phyloP scores from a whole-genome alignment of 2,888 invertebrate genomes.

The Dryobotodes eremita region DNA sequence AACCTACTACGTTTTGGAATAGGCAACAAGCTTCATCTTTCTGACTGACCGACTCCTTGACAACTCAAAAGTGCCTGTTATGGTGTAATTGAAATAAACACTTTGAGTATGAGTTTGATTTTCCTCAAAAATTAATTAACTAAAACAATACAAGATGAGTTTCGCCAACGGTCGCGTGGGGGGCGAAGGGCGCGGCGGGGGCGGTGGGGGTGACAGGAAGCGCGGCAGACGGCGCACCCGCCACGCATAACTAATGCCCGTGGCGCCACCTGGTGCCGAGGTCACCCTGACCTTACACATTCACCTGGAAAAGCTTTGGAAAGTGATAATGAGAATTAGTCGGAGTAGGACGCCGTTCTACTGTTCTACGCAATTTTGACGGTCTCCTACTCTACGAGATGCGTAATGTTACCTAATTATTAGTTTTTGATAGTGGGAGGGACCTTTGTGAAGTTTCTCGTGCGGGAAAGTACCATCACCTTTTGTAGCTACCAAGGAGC shows the following conservation, averaged over 20 bases:
- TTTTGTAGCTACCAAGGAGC: neutral
- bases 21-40: neutral
- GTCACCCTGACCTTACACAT: constrained; percentile 68
- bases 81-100: neutral
- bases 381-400: constrained; percentile 11
- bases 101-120: neutral
- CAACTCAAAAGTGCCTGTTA: neutral
- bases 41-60: neutral
- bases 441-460: neutral
- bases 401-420: neutral
- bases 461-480: neutral
- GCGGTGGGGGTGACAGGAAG: constrained; percentile 76
- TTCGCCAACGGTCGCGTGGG: constrained; percentile 54
- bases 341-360: neutral
- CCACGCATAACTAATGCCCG: constrained; percentile 81
- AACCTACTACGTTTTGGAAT: neutral
- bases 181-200: constrained; percentile 42
- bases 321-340: constrained; percentile 44
- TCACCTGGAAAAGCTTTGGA: constrained; percentile 67
- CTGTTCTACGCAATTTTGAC: constrained; percentile 11
- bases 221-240: constrained; percentile 81
- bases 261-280: constrained; percentile 75
- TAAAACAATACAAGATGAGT: constrained; percentile 57
- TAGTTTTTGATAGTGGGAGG: neutral
- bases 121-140: constrained; percentile 34